phyloP scores from a whole-genome alignment of 1,140 invertebrate species.

The Drosophila watanabei region DNA sequence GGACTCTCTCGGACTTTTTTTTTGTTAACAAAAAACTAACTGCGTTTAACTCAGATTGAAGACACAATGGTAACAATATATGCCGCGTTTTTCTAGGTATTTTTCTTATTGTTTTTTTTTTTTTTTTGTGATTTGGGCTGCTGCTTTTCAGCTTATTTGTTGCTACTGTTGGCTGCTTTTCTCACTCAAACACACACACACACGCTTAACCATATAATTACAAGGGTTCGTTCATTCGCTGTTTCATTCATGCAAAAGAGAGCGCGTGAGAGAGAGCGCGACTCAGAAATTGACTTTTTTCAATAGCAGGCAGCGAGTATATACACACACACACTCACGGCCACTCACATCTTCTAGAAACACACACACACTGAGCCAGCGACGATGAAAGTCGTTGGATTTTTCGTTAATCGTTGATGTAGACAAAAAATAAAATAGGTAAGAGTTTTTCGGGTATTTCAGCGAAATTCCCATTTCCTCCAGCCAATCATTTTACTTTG shows the following conservation, averaged over 20 bases:
- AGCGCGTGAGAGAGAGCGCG: constrained; percentile 44
- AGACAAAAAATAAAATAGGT: constrained; percentile 79
- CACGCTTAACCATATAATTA: constrained; percentile 53
- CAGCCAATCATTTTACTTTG: not conserved
- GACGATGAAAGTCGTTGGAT: constrained; percentile 82
- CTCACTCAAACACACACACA: constrained; percentile 40
- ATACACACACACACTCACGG: constrained; percentile 53
- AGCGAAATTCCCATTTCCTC: constrained; percentile 33
- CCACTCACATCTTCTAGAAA: constrained; percentile 57
- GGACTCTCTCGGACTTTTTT: not conserved
- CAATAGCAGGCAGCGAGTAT: constrained; percentile 65
- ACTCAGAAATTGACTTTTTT: constrained; percentile 76
- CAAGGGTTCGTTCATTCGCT: constrained; percentile 65
- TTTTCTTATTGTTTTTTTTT: constrained; percentile 72
- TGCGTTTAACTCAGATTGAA: constrained; percentile 23
- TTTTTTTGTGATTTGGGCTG: constrained; percentile 21
- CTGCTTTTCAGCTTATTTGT: constrained; percentile 62
- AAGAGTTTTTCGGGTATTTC: constrained; percentile 63
- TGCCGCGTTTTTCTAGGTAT: constrained; percentile 43
- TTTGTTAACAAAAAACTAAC: constrained; percentile 1
- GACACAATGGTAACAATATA: constrained; percentile 36
- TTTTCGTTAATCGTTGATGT: constrained; percentile 85
- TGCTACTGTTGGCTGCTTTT: constrained; percentile 51
- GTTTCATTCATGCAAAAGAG: constrained; percentile 67
- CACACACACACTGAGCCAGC: constrained; percentile 47